Base-by-base conservation (phyloP, 2,113 vertebrate genomes). In the Rhodinocichla rosea region DNA sequence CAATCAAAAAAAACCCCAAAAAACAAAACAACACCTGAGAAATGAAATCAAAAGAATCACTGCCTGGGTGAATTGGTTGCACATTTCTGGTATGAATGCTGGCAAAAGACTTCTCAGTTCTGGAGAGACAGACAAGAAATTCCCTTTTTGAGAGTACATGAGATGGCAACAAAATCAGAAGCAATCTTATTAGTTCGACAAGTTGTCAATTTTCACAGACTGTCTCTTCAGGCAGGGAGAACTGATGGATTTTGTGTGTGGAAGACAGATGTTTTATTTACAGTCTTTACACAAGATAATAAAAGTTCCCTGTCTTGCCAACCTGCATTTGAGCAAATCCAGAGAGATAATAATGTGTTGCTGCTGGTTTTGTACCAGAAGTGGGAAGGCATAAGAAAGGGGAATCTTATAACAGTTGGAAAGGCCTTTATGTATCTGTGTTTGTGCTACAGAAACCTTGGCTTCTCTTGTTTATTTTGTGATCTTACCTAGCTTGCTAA, bases 201-300 rank as follows among this genome's bases (percentile, higher is more conserved):
- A 76, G 56, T 85, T 93, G 74, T 96, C 92, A 87, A 55, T 96
- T 95, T 91, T 96, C 90, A 50, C 68, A 24, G 39, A 18, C 16
- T 76, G 23, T 91, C 22, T 79, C 44, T 91, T 91, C 23, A 40
- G 73, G 30, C 64, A 83, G 62, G 22, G 23, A 86, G 50, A 75
- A 50, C 17, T 78, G 83, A 64, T 68, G 57, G 45, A 28, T 57
- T 96, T 92, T 97, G 71, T 95, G 39, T 81, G 52, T 45, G 44
- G 64, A 95, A 92, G 71, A 84, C 92, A 94, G 95, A 85, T 95
- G 81, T 93, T 96, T 42, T 55, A 40, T 91, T 96, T 95, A 82
- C 53, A 76, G 49, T 92, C 78, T 64, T 11, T 89, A 81, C 77
- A 74, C 2, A 7, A 90, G 55, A 78, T 78, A 89, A 92, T 92